Evolutionary conservation across 2,797 vertebrate species (phyloP).

Genomic region (Staurois parvus): DNA sequence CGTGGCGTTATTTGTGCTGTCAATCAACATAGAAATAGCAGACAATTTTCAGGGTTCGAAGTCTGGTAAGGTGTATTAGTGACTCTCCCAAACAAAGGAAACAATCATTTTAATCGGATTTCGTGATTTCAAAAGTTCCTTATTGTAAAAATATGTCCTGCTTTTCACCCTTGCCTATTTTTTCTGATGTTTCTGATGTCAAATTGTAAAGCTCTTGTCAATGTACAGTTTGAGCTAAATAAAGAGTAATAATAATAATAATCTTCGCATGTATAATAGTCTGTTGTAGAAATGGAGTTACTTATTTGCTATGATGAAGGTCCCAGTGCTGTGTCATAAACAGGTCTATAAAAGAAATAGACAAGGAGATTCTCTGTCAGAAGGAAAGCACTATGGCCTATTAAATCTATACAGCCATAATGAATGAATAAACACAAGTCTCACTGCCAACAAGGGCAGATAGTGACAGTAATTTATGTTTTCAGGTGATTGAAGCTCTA

Average conservation of each 20-base stretch:
- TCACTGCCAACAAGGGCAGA: slow-evolving; percentile 41
- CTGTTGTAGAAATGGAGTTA: not conserved
- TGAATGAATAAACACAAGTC: slow-evolving; percentile 38
- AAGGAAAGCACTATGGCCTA: slow-evolving; percentile 14
- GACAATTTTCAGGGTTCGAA: no score
- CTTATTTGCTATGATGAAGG: not conserved
- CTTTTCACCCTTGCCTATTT: not conserved
- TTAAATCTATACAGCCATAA: slow-evolving; percentile 38
- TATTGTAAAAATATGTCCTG: not conserved
- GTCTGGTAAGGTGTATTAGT: no score
- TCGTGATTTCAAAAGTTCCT: no score
- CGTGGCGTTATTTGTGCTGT: no score
- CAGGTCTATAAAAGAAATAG: slow-evolving; percentile 10
- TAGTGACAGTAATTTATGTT: slow-evolving; percentile 55
- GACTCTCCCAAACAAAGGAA: no score
- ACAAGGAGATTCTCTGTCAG: not conserved
- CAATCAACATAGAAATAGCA: no score
- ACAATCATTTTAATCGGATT: no score
- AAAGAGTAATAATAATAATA: not conserved
- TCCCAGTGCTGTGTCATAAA: slow-evolving; percentile 4
- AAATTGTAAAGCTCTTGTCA: not conserved
- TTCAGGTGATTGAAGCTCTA: slow-evolving; percentile 44
- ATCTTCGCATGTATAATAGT: not conserved
- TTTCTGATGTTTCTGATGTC: not conserved
- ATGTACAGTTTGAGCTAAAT: not conserved